Percentiles rank a stretch among this genome's conserved stretches.
phyloP scores from a whole-genome alignment of 2,113 vertebrate genomes.

The Halichoerus grypus region DNA sequence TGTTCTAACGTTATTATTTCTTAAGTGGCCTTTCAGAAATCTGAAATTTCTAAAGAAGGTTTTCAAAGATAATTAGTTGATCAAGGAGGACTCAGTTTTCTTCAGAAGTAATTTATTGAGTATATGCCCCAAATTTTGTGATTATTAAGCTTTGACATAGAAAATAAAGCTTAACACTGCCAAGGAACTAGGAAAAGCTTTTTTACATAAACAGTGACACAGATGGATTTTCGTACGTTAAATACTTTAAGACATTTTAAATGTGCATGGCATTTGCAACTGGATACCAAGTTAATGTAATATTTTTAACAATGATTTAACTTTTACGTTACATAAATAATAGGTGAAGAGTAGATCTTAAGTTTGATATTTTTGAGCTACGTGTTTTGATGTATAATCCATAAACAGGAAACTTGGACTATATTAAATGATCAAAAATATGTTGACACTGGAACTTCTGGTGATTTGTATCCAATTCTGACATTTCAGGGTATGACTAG shows the following conservation, averaged over 20 bases:
- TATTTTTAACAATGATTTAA: constrained; percentile 11
- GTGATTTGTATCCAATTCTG: not conserved
- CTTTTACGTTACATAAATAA: constrained; percentile 18
- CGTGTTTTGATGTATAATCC: not conserved
- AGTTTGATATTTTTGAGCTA: not conserved
- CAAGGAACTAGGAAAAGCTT: constrained; percentile 53
- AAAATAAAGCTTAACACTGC: constrained; percentile 21
- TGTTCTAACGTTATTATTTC: not conserved
- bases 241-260: constrained; percentile 66
- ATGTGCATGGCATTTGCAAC: constrained; percentile 45
- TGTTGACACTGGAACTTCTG: not conserved
- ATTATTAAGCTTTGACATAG: constrained; percentile 51
- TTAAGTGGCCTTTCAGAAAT: not conserved
- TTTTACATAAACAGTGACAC: constrained; percentile 58
- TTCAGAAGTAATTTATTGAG: constrained; percentile 26
- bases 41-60: not conserved
- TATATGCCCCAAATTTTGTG: not conserved
- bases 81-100: not conserved
- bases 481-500: not conserved
- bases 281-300: constrained; percentile 32
- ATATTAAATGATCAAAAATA: constrained; percentile 24
- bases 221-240: constrained; percentile 66
- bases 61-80: constrained; percentile 23
- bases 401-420: not conserved
- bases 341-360: not conserved